Percentiles rank a stretch among this genome's conserved stretches.
Conservation (phyloP, 2,797 vertebrate genomes). For the Megaceryle alcyon region DNA sequence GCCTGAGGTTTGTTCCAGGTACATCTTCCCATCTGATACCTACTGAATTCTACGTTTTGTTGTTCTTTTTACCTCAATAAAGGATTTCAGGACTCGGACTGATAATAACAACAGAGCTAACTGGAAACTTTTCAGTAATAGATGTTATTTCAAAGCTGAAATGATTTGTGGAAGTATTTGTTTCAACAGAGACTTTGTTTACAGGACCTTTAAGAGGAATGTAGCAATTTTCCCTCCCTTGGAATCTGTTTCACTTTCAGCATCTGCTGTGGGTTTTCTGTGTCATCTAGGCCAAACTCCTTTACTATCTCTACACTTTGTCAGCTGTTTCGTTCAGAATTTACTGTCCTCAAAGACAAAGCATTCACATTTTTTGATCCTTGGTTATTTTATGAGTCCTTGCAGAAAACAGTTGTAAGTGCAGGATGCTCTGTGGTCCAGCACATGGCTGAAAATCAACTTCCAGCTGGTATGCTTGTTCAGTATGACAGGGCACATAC, state of each 20-base stretch:
- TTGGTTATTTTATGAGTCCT: background rate
- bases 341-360: background rate
- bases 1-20: background rate
- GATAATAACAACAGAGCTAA: background rate
- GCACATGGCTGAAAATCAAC: background rate
- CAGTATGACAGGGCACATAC: background rate
- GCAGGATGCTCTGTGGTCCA: background rate
- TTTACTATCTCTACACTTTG: background rate
- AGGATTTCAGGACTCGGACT: background rate
- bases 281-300: background rate
- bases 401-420: background rate
- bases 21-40: background rate
- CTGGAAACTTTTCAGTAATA: background rate
- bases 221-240: background rate
- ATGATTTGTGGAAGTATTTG: background rate
- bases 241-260: background rate
- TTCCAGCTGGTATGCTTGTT: background rate
- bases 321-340: background rate
- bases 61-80: background rate
- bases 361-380: background rate
- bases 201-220: background rate
- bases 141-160: background rate
- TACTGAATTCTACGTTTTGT: background rate
- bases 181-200: background rate
- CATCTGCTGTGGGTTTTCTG: background rate